Evolutionary conservation across 2,888 invertebrate genomes (phyloP), one percentile per base, ranked within the genome.

Genomic region (Oligia strigilis): DNA sequence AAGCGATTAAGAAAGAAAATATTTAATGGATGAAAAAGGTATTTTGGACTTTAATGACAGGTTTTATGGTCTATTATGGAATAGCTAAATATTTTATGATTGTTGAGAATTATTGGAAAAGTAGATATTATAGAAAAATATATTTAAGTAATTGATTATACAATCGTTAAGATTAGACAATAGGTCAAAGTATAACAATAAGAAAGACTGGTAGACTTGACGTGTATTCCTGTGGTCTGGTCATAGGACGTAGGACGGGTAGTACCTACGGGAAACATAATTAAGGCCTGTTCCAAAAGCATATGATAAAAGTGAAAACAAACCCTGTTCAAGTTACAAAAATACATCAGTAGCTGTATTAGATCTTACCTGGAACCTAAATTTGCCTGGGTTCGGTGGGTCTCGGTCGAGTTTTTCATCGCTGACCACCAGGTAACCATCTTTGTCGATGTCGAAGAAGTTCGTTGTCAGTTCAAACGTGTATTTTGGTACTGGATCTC

Each of bases 381-480:
- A 98, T 92, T 98, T 98, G 46, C 98, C 98, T 0, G 98, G 98
- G 92, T 98, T 98, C 0, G 99, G 99, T 1, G 98, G 98, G 95
- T 99, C 99, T 58, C 99, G 97, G 93, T 99, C 99, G 67, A 99
- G 96, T 91, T 98, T 98, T 89, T 98, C 98, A 91, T 98, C 98
- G 91, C 98, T 98, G 0, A 99, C 99, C 23, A 98, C 97, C 65
- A 99, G 95, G 81, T 97, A 96, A 2, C 98, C 98, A 73, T 98
- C 97, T 82, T 97, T 96, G 89, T 98, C 98, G 78, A 99, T 98
- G 84, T 98, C 97, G 94, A 99, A 99, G 92, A 98, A 99, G 74
- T 97, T 98, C 1, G 99, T 98, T 0, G 99, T 99, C 90, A 99
- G 92, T 92, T 99, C 99, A 92, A 98, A 99, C 3, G 98, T 97